phyloP scores from a whole-genome alignment of 1,140 invertebrate species.

The Danaus melanippus region DNA sequence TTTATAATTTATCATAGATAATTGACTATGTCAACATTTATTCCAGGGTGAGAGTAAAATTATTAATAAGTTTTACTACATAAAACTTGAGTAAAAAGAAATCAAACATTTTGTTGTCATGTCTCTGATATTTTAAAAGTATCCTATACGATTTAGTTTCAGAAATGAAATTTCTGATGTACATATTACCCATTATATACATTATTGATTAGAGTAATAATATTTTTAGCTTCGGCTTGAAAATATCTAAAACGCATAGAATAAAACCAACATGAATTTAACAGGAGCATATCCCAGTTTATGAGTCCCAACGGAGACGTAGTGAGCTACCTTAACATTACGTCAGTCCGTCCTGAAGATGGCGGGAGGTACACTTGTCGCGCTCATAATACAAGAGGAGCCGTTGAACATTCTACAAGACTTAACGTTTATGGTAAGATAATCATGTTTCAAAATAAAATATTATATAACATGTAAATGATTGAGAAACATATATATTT shows the following conservation, averaged over 20 bases:
- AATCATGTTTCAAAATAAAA: background rate
- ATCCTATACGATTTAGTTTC: no score
- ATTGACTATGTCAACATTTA: no score
- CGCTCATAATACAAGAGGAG: slow-evolving; percentile 82
- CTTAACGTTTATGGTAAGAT: slow-evolving; percentile 89
- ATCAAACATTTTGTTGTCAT: no score
- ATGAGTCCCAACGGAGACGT: slow-evolving; percentile 86
- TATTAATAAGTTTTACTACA: no score
- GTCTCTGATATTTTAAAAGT: background rate
- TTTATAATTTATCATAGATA: background rate
- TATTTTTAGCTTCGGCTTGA: background rate
- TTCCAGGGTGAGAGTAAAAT: no score
- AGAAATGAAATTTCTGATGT: background rate
- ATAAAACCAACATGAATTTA: slow-evolving; percentile 2
- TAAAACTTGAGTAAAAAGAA: no score
- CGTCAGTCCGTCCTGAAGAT: slow-evolving; percentile 83
- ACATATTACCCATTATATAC: background rate
- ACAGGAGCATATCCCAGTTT: slow-evolving; percentile 75
- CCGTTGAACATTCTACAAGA: slow-evolving; percentile 79
- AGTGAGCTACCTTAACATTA: slow-evolving; percentile 90
- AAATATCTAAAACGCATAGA: no score
- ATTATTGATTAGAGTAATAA: background rate
- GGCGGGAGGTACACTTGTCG: slow-evolving; percentile 87
- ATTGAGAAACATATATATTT: no score
- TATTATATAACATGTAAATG: background rate